phyloP scores from a whole-genome alignment of 2,888 invertebrate genomes.

The Polymixis flavicincta region DNA sequence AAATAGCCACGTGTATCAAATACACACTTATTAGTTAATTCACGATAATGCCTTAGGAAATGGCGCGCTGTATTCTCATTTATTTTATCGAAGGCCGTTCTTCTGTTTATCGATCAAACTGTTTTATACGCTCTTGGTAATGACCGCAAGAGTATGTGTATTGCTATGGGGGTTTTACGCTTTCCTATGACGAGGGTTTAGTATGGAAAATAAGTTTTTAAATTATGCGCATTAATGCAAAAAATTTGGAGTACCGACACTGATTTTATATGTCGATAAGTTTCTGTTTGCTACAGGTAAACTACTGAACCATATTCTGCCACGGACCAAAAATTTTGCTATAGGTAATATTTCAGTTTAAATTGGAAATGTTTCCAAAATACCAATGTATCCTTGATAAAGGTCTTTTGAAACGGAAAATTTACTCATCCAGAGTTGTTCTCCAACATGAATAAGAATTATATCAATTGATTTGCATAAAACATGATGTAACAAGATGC shows the following conservation, averaged over 20 bases:
- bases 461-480: background rate
- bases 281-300: background rate
- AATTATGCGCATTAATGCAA: background rate
- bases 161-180: constrained; percentile 19
- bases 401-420: background rate
- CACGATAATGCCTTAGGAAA: constrained; percentile 35
- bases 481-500: background rate
- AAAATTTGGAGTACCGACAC: background rate
- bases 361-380: no score
- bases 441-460: background rate
- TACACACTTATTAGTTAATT: constrained; percentile 11
- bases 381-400: background rate
- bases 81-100: constrained; percentile 59
- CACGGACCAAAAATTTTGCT: no score
- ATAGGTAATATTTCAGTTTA: no score
- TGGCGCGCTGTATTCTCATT: constrained; percentile 53
- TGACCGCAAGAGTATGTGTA: constrained; percentile 34
- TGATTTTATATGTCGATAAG: background rate
- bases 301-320: constrained; percentile 6
- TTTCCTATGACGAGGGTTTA: background rate
- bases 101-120: constrained; percentile 58
- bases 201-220: background rate
- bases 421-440: background rate
- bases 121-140: constrained; percentile 47
- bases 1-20: constrained; percentile 8